These are phyloP conservation scores for Neuroscelio doddi DNA, from an alignment of 2,888 invertebrate genomes.

Conservation along the genomic window DNA sequence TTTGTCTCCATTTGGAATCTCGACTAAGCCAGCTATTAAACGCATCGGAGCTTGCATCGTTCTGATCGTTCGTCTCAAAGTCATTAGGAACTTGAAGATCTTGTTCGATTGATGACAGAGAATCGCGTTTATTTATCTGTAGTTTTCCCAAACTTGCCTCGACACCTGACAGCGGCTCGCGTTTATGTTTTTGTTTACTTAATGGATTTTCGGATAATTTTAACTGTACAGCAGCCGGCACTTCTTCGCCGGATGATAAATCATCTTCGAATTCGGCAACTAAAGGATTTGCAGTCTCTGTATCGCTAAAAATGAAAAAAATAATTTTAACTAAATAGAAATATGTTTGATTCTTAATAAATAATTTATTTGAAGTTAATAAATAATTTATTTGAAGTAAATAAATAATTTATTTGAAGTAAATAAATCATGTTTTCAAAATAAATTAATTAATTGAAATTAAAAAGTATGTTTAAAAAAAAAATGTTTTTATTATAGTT, in stretches of 20 bases:
- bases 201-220: constrained; percentile 66
- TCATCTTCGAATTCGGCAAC: constrained; percentile 91
- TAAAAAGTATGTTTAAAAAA: too few relatives aligned
- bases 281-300: constrained; percentile 82
- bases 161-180: constrained; percentile 55
- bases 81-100: constrained; percentile 60
- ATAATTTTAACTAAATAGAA: neutral
- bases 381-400: too few relatives aligned
- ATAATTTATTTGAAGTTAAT: neutral
- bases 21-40: constrained; percentile 78
- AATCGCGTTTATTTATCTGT: constrained; percentile 59
- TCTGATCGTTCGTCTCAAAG: constrained; percentile 53
- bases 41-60: constrained; percentile 64
- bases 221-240: constrained; percentile 58
- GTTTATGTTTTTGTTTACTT: constrained; percentile 65
- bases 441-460: too few relatives aligned
- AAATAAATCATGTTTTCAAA: too few relatives aligned
- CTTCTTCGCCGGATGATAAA: constrained; percentile 79
- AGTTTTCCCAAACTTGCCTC: constrained; percentile 52
- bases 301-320: constrained; percentile 77
- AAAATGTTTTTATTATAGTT: too few relatives aligned
- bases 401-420: too few relatives aligned
- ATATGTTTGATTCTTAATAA: neutral
- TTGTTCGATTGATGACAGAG: constrained; percentile 66
- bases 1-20: constrained; percentile 81